Base-by-base conservation (phyloP, 2,797 vertebrate genomes). In the Ispidina picta region DNA sequence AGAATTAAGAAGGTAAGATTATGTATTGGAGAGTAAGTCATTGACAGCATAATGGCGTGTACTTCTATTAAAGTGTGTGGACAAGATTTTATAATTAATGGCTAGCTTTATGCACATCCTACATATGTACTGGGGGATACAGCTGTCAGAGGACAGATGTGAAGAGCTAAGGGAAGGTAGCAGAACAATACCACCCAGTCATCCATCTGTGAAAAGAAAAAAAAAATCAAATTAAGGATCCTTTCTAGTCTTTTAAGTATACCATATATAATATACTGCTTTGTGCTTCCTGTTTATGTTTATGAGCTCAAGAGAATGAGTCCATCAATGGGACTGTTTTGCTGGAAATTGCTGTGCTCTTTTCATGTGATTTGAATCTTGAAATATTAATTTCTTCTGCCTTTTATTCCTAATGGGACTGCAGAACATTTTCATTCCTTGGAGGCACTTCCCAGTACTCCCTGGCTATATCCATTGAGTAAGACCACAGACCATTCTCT, bases 1-100 rank as follows among this genome's bases (percentile, higher is more conserved):
- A 81, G 66, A 94, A 82, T 65, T 64, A 91, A 92, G 56, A 73
- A 93, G 71, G 91, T 92, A 93, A 84, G 31, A 65, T 80, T 77
- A 86, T 74, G 17, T 70, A 62, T 20, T 86, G 16, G 44, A 74
- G 33, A 78, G 25, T 39, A 69, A 77, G 51, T 51, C 73, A 49
- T 52, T 31, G 70, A 29, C 10, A 69, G 39, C 41, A 23, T 76
- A 92, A 71, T 21, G 29, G n/a, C 19, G 23, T 69, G 71, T 83
- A 83, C 25, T 82, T 91, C 79, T 87, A 33, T 74, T 90, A 88
- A 92, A 71, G 26, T 46, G 22, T 43, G 33, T 82, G 44, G 62
- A 81, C 25, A 84, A 83, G 44, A 59, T 83, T 78, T 90, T 88
- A 51, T 59, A 79, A 79, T 51, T 92, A 80, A 43, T 2, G 5